These are phyloP conservation scores for Megastigmus dorsalis DNA, from an alignment of 2,888 invertebrate genomes.

Conservation along the genomic window DNA sequence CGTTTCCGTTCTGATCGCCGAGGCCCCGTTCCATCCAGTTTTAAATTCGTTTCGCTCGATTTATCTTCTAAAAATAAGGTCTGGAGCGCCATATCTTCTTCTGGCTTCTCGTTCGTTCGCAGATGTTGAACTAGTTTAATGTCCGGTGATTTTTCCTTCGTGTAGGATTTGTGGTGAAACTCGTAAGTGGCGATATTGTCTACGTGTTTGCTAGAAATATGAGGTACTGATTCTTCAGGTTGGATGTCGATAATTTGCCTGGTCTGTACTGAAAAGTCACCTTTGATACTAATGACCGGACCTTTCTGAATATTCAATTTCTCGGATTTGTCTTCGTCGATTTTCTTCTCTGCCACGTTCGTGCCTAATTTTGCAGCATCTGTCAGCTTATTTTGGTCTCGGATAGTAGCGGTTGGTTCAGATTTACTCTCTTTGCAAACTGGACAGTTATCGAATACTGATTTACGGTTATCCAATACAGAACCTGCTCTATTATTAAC, in stretches of 20 bases:
- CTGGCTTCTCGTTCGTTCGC: not conserved
- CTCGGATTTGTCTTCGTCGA: not conserved
- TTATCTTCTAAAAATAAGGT: not conserved
- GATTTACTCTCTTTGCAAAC: too few species aligned
- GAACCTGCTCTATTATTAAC: too few species aligned
- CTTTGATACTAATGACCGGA: slow-evolving; percentile 57
- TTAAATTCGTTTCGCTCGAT: not conserved
- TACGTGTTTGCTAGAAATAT: not conserved
- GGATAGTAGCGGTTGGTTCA: too few species aligned
- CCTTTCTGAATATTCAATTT: slow-evolving; percentile 54
- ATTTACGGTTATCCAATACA: too few species aligned
- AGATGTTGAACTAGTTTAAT: too few species aligned
- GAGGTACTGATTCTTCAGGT: slow-evolving; percentile 24
- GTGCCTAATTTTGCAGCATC: too few species aligned
- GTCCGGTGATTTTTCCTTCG: too few species aligned
- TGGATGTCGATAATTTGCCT: slow-evolving; percentile 57
- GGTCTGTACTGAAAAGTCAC: slow-evolving; percentile 52
- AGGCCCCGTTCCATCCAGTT: not conserved
- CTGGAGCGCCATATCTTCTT: not conserved
- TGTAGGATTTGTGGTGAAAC: slow-evolving; percentile 51
- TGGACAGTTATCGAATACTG: too few species aligned
- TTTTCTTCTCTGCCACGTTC: not conserved
- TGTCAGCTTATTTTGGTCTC: too few species aligned
- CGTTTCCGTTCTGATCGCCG: too few species aligned
- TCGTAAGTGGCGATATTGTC: slow-evolving; percentile 55